These are phyloP conservation scores for Kryptolebias marmoratus DNA, from an alignment of 2,113 vertebrate genomes.

Conservation along the genomic window DNA sequence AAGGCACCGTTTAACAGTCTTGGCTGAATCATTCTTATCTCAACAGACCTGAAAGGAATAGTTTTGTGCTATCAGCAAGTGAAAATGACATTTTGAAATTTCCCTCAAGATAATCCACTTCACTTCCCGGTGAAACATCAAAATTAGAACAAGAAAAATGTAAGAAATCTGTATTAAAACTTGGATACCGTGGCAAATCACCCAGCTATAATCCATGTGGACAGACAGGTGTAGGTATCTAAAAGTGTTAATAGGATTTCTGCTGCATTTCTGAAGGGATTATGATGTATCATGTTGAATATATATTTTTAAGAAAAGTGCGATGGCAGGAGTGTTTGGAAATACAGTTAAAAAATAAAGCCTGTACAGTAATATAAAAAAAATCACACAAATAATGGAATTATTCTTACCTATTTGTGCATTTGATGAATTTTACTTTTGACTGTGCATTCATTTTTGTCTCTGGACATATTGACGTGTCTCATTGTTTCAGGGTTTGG, in stretches of 20 bases:
- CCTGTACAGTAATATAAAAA: not conserved
- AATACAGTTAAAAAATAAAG: conserved; percentile 16
- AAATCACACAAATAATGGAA: conserved; percentile 1
- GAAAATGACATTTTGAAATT: conserved; percentile 95
- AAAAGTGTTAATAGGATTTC: conserved; percentile 76
- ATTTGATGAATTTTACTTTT: conserved; percentile 8
- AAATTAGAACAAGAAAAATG: conserved; percentile 87
- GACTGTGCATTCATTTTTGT: conserved; percentile 30
- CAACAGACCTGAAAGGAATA: conserved; percentile 92
- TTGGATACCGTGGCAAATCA: conserved; percentile 83
- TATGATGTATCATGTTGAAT: conserved; percentile 63
- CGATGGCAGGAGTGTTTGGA: not conserved
- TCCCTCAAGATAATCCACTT: conserved; percentile 94
- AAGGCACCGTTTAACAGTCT: conserved; percentile 88
- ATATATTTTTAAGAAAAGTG: conserved; percentile 50
- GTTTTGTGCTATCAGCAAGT: conserved; percentile 94
- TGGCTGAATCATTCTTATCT: conserved; percentile 91
- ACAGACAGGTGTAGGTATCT: conserved; percentile 81
- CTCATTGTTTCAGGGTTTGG: conserved; percentile 77
- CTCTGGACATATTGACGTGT: conserved; percentile 77
- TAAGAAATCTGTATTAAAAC: conserved; percentile 86
- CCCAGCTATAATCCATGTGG: conserved; percentile 82
- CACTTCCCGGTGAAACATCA: conserved; percentile 90
- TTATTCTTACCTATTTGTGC: conserved; percentile 17
- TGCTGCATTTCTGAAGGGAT: conserved; percentile 69